Evolutionary conservation across 2,113 vertebrate genomes (phyloP).

Genomic region (Dromaius novaehollandiae): DNA sequence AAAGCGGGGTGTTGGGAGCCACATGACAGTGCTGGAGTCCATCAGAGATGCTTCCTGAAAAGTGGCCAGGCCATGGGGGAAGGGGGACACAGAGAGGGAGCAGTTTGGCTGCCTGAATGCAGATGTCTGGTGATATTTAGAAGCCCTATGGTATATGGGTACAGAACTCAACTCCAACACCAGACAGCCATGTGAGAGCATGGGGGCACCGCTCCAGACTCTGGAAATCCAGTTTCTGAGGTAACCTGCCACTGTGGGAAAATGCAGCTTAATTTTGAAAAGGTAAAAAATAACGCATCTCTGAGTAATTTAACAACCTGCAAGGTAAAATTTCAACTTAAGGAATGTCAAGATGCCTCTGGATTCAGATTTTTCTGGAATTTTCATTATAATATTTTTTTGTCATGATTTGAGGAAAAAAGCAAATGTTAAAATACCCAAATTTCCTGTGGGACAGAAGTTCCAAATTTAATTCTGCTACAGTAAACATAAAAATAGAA

Average conservation of each 20-base stretch:
- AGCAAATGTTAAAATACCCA: neutral
- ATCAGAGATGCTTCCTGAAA: too few species aligned
- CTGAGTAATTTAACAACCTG: neutral
- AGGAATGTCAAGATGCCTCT: neutral
- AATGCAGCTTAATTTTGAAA: neutral
- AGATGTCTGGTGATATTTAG: too few species aligned
- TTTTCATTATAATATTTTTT: constrained; percentile 27
- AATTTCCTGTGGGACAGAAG: constrained; percentile 20
- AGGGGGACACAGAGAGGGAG: too few species aligned
- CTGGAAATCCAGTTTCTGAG: neutral
- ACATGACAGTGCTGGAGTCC: too few species aligned
- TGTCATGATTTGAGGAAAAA: neutral
- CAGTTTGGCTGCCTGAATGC: too few species aligned
- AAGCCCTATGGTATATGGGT: too few species aligned
- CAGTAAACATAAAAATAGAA: constrained; percentile 12
- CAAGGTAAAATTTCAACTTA: neutral
- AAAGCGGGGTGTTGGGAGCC: too few species aligned
- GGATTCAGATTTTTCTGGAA: neutral
- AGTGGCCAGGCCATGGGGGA: too few species aligned
- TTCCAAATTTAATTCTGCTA: constrained; percentile 32
- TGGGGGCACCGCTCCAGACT: neutral
- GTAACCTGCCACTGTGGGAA: neutral
- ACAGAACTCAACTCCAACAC: neutral
- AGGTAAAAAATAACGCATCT: fast-evolving
- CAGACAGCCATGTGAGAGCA: neutral